These are phyloP conservation scores for Lepidochitona cinerea DNA, from an alignment of 2,888 invertebrate species.

Conservation along the genomic window DNA sequence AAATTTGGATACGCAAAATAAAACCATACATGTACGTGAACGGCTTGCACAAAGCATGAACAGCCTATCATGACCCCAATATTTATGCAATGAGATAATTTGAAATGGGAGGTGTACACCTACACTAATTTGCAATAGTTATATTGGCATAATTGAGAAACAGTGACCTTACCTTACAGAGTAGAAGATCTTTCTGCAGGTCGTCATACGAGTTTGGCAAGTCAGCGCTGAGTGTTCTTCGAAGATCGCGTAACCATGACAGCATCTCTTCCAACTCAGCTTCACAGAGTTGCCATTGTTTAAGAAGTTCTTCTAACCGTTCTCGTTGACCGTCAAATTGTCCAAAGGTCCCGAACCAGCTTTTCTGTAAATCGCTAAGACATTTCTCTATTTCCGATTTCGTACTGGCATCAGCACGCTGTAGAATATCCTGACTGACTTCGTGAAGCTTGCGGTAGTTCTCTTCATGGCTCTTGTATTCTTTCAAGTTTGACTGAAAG, in stretches of 20 bases:
- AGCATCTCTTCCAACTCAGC: constrained; percentile 63
- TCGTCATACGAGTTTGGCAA: constrained; percentile 62
- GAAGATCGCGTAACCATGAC: constrained; percentile 60
- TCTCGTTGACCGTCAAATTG: constrained; percentile 48
- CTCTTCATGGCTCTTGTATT: constrained; percentile 56
- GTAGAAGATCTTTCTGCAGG: constrained; percentile 56
- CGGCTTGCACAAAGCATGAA: no score
- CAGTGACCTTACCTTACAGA: constrained; percentile 61
- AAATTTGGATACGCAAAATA: no score
- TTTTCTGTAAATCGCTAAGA: constrained; percentile 48
- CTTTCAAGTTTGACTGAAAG: constrained; percentile 50
- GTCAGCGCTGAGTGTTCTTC: constrained; percentile 40
- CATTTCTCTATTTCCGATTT: constrained; percentile 43
- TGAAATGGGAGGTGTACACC: no score
- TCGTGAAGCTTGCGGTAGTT: constrained; percentile 55
- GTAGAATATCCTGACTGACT: constrained; percentile 49
- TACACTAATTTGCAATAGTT: no score
- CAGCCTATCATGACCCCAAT: no score
- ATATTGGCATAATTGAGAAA: no score
- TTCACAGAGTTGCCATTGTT: constrained; percentile 62
- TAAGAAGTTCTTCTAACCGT: constrained; percentile 49
- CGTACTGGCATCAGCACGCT: constrained; percentile 48
- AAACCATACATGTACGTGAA: no score
- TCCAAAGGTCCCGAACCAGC: constrained; percentile 47
- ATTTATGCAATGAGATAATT: no score